These are phyloP conservation scores for Cyphomyrus plagiostoma DNA, from an alignment of 2,113 vertebrate species.

Conservation along the genomic window DNA sequence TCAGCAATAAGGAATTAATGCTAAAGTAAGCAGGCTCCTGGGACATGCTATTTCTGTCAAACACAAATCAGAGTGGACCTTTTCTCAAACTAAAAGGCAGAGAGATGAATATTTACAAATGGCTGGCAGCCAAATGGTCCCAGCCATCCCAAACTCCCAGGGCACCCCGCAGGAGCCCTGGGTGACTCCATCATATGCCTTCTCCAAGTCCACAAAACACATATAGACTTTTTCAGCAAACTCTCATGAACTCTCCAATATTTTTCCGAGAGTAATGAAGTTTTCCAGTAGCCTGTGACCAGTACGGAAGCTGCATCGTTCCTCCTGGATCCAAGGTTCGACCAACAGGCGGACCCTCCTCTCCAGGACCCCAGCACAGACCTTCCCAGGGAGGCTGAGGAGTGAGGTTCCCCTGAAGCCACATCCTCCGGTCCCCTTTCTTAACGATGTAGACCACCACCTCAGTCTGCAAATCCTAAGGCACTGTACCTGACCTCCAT, in stretches of 20 bases:
- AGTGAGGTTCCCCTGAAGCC: not conserved
- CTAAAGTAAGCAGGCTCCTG: slow-evolving; percentile 10
- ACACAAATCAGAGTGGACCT: slow-evolving; percentile 19
- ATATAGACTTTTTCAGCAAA: not conserved
- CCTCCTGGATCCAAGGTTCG: not conserved
- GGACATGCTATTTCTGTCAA: slow-evolving; percentile 1
- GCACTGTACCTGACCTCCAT: not conserved
- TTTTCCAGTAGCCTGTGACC: not conserved
- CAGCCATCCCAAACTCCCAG: not conserved
- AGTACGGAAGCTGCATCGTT: not conserved
- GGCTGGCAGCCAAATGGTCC: slow-evolving; percentile 9
- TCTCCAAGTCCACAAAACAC: not conserved
- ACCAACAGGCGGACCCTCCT: no score
- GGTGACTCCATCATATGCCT: not conserved
- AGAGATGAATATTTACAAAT: slow-evolving; percentile 19
- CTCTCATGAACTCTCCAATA: not conserved
- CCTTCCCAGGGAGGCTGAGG: not conserved
- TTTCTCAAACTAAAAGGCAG: not conserved
- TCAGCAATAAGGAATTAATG: slow-evolving; percentile 6
- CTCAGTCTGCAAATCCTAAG: not conserved
- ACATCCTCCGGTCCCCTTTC: not conserved
- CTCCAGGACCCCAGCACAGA: no score
- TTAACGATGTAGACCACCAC: not conserved
- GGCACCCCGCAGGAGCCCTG: not conserved
- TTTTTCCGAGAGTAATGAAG: not conserved